A percentile compares a stretch with the other conserved stretches of the same genome.
Conservation (phyloP, 1,140 invertebrate species). For the Colletes latitarsis region DNA sequence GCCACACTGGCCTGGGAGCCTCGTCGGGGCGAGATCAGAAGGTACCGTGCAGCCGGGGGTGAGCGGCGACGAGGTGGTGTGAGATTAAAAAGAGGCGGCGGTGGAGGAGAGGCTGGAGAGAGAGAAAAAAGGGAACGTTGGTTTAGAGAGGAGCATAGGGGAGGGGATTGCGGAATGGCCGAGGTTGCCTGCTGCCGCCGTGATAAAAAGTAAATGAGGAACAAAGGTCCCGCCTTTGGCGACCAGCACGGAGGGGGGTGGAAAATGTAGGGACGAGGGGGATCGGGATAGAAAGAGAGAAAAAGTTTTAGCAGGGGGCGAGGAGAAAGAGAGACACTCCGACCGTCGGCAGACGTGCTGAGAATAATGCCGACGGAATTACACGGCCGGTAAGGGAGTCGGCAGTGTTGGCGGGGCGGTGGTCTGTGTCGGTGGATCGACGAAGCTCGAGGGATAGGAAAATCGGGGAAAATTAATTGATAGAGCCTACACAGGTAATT, state of each 20-base stretch:
- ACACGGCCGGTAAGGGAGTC: conserved; percentile 65
- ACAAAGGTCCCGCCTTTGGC: conserved; percentile 74
- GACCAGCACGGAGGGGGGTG: conserved; percentile 50
- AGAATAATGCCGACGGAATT: conserved; percentile 79
- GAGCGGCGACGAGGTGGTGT: conserved; percentile 51
- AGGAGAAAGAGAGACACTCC: conserved; percentile 42
- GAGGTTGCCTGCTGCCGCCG: conserved; percentile 60
- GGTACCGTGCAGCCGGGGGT: conserved; percentile 46
- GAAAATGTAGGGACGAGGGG: conserved; percentile 60
- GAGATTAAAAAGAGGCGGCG: conserved; percentile 37
- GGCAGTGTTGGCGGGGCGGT: conserved; percentile 42
- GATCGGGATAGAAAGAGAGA: background rate
- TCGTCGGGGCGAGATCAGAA: conserved; percentile 48
- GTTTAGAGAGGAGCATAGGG: conserved; percentile 27
- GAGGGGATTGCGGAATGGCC: conserved; percentile 45
- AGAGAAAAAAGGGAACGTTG: conserved; percentile 2
- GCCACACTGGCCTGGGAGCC: no score
- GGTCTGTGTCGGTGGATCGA: conserved; percentile 39
- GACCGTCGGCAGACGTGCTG: conserved; percentile 77
- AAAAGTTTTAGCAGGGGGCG: conserved; percentile 12
- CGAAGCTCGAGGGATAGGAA: conserved; percentile 59
- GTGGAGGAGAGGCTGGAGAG: background rate
- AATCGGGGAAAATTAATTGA: conserved; percentile 81
- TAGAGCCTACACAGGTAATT: conserved; percentile 80
- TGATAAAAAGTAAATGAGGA: conserved; percentile 81